These are phyloP conservation scores for Phoenicopterus ruber DNA, from an alignment of 2,113 vertebrate species.

Conservation along the genomic window DNA sequence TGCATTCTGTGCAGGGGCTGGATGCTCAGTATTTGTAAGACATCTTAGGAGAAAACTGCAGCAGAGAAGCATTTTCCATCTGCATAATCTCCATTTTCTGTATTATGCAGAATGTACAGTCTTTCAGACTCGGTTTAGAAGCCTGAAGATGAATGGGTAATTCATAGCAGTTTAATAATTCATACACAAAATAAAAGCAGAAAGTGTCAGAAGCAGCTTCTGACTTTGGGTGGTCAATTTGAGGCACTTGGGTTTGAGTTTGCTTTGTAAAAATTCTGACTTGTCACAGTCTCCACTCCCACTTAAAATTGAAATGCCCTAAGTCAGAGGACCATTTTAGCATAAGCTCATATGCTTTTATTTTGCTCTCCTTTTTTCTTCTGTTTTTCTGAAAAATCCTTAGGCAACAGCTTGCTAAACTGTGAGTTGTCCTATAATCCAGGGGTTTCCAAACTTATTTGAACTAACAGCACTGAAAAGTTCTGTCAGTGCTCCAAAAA, in stretches of 20 bases:
- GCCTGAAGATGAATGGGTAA: background rate
- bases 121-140: slow-evolving; percentile 30
- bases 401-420: background rate
- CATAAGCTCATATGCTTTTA: background rate
- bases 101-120: background rate
- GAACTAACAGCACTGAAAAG: background rate
- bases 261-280: background rate
- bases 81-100: slow-evolving; percentile 19
- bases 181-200: background rate
- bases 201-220: background rate
- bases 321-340: background rate
- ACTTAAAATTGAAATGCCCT: background rate
- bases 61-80: slow-evolving; percentile 16
- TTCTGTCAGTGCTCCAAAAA: background rate
- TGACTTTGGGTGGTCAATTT: slow-evolving; percentile 8
- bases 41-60: background rate
- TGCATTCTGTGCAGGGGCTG: background rate
- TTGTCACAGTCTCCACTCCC: background rate
- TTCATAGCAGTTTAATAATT: background rate
- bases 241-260: background rate
- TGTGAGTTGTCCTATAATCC: background rate
- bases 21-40: background rate
- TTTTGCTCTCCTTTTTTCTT: background rate
- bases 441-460: background rate
- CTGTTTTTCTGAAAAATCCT: background rate